Base-by-base conservation (phyloP, 2,888 invertebrate species). In the Pteria penguin region DNA sequence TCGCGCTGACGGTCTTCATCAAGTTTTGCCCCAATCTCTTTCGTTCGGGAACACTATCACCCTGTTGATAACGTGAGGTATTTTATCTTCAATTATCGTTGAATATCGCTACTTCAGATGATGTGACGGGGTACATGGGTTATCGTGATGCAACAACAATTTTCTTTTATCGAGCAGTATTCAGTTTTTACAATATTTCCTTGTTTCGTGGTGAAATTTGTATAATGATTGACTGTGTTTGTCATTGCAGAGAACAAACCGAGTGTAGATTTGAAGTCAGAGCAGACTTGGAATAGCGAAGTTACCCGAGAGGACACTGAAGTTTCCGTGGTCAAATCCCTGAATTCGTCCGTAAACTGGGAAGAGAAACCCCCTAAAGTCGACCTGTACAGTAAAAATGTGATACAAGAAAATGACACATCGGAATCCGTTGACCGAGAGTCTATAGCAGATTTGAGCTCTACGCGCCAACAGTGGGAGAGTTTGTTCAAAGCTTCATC, bases 391-490 rank as follows among this genome's bases (percentile, higher is more conserved):
- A 88, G 88, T 72, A 83, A 88, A 66, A 89, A 89, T 77, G 79
- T 88, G 24, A 65, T 87, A 36, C 82, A 87, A 60, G 89, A 88
- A 68, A 75, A 74, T 2, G 83, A 84, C 8, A 88, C 86, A 8
- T 84, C 87, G 2, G 88, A 88, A 26, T 57, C 75, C n/a, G 86
- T 89, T 3, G 84, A 88, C 73, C 67, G 87, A 22, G 88, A 88
- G 66, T 88, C 89, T 26, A 89, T 90, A n/a, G 87, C 88, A 1
- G 85, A 88, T 78, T 76, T 90, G 5, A 76, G 80, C 26, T 82
- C 80, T 14, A 88, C 87, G 4, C 79, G 86, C n/a, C 77, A 84
- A 67, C 88, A 88, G 83, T 90, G 89, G 89, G 87, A 87, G 71
- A 75, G 73, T 24, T 76, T 79, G 29, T 69, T 76, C 27, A 33